Base-by-base conservation (phyloP, 2,888 invertebrate genomes). In the Syrphus vitripennis region DNA sequence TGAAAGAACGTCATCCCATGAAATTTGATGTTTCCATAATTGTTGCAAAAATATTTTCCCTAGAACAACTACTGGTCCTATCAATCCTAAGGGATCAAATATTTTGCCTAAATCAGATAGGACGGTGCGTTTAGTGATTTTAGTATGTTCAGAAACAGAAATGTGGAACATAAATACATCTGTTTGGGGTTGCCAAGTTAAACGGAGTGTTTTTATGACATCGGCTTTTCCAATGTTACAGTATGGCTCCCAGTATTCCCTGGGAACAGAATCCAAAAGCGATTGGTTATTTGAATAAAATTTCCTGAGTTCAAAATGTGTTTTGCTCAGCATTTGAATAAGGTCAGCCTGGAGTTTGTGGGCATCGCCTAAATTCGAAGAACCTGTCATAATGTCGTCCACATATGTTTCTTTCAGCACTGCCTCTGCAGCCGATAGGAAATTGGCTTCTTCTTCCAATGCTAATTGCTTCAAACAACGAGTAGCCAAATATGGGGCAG, bases 151-250 rank as follows among this genome's bases (percentile, higher is more conserved):
- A 40, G 74, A 74, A 0, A 31, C 31, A 31, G 31, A 31, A 6
- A 31, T 31, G 31, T 31, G 31, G 7, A 31, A 31, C 31, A 31
- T 31, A 31, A 31, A 31, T 31, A 14, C 40, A 53, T 80, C 80
- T 2, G 26, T 14, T 6, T 10, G 10, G 7, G 80, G 61, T 55
- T 83, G 57, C 77, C 87, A 82, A 42, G 34, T 40, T 16, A 86
- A 10, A 5, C 83, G 78, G 4, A 78, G 31, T 4, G 80, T 87
- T 59, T 81, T 83, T 2, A 88, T 34, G 6, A 48, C 29, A 10
- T 72, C 31, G 34, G 31, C 61, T 31, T 63, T 21, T 21, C 37
- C 31, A 14, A 81, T 83, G 0, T 14, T 10, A 7, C 55, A 21
- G 12, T 19, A 37, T 16, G 65, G 50, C 57, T 83, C 78, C 40